Base-by-base conservation (phyloP, 2,888 invertebrate species). In the Blastobasis adustella region DNA sequence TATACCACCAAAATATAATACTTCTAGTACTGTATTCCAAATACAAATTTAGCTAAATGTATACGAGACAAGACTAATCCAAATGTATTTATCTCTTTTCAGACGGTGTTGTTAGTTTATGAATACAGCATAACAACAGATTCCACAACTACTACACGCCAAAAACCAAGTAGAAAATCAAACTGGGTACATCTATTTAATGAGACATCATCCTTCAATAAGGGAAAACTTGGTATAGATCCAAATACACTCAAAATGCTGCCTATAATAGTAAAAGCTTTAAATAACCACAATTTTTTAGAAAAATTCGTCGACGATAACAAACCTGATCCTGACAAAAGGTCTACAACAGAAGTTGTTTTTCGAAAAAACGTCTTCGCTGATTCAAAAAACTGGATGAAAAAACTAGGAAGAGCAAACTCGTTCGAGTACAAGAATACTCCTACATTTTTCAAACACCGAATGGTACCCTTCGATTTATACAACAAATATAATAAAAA, bases 101-200 rank as follows among this genome's bases (percentile, higher is more conserved):
- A 87, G 86, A 71, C 69, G 52, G 66, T 83, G 36, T 66, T 85
- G 43, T 66, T 84, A 39, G 66, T 82, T 48, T 85, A 81, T 62
- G 81, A 84, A 58, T 82, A 78, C 55, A 79, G 71, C 48, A 60
- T 75, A 41, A 69, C 67, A 49, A 55, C 68, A 2, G 66, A 69
- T 23, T 23, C 23, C 23, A 23, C 23, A 23, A 23, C 23, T 23
- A 23, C 23, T 23, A 23, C 23, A 23, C 23, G 23, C n/a, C 62
- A 60, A 53, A 62, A 61, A 51, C 49, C 53, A 47, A 54, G 58
- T 0, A 46, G 62, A 8, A 71, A 62, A 54, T 56, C 67, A 0
- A 69, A 69, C 52, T 84, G 81, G 83, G 56, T 73, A 6, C 69
- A 66, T 7, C 55, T 79, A 1, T 71, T 77, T 50, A 82, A 84